phyloP scores from a whole-genome alignment of 2,113 vertebrate genomes.

The Emydocephalus ijimae region DNA sequence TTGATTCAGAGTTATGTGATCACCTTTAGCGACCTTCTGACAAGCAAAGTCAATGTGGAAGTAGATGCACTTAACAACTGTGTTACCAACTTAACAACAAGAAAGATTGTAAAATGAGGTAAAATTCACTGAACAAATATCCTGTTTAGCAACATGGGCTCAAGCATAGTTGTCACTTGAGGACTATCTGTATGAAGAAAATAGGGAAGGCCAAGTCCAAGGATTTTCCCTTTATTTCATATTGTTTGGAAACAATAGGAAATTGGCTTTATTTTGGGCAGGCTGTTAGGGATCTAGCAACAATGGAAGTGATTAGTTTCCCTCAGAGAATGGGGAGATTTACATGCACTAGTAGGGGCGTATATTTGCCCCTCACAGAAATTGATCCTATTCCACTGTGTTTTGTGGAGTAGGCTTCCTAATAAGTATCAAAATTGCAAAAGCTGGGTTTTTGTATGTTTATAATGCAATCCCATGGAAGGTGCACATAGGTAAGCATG shows the following conservation, averaged over 20 bases:
- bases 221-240: neutral
- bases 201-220: neutral
- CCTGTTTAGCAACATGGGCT: neutral
- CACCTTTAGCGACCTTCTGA: neutral
- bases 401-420: neutral
- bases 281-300: neutral
- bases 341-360: neutral
- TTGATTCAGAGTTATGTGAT: neutral
- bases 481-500: neutral
- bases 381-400: neutral
- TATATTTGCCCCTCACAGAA: neutral
- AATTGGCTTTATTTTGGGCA: neutral
- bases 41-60: neutral
- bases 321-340: neutral
- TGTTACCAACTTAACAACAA: neutral
- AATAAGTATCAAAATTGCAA: neutral
- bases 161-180: neutral
- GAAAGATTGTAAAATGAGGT: neutral
- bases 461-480: neutral
- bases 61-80: neutral
- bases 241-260: neutral
- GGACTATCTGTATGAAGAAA: neutral
- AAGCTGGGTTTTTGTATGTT: neutral
- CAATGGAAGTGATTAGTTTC: neutral
- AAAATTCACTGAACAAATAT: neutral